Evolutionary conservation across 2,113 vertebrate genomes (phyloP).

Genomic region (Pteruthius melanotis): DNA sequence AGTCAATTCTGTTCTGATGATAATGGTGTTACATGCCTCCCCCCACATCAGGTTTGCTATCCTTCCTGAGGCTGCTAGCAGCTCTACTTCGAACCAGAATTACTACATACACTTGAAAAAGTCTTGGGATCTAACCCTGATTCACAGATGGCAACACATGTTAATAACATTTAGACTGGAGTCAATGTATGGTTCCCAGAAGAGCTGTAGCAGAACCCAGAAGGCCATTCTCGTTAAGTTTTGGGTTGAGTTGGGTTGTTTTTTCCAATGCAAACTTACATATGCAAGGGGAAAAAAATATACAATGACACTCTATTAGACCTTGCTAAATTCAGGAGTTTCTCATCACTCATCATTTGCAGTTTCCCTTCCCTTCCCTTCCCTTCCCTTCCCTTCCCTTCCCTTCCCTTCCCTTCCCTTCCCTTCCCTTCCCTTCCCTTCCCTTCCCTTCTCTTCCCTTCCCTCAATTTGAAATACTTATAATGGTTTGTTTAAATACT

Average conservation of each 20-base stretch:
- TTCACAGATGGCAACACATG: background rate
- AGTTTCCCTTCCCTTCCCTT: background rate
- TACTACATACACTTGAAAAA: background rate
- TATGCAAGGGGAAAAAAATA: background rate
- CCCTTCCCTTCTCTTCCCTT: too few relatives aligned
- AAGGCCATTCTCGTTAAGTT: background rate
- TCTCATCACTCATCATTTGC: background rate
- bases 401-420: background rate
- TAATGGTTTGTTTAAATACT: background rate
- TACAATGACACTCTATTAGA: background rate
- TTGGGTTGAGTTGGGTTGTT: background rate
- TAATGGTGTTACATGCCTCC: background rate
- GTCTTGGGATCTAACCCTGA: background rate
- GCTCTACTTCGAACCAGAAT: background rate
- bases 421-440: too few relatives aligned
- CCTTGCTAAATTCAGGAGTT: background rate
- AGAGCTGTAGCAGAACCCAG: background rate
- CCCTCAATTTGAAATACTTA: background rate
- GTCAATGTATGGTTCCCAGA: background rate
- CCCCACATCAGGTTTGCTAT: background rate
- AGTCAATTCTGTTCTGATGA: background rate
- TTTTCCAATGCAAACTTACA: background rate
- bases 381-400: background rate
- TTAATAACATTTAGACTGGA: background rate
- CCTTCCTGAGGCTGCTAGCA: background rate